Conservation (phyloP, 2,797 vertebrate genomes). For the Champsocephalus gunnari region DNA sequence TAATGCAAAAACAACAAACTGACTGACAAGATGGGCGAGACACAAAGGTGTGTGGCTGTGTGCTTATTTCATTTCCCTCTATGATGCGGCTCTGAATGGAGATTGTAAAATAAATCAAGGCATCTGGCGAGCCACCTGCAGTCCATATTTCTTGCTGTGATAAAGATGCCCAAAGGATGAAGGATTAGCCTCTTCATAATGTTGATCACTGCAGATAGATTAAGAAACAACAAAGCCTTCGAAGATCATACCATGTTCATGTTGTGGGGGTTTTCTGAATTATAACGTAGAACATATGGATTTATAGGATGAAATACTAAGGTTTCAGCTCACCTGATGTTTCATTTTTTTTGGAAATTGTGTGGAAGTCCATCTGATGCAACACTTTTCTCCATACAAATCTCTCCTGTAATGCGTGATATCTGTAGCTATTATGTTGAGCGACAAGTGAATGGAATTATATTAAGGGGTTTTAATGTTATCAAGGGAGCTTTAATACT, state of each 20-base stretch:
- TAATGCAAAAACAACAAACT: constrained; percentile 33
- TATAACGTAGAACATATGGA: constrained; percentile 18
- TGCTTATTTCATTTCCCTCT: constrained; percentile 36
- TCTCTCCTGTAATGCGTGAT: constrained; percentile 15
- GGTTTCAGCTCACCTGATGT: background rate
- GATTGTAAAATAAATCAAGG: constrained; percentile 49
- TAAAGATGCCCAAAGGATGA: constrained; percentile 50
- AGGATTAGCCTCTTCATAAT: constrained; percentile 34
- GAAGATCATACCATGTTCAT: background rate
- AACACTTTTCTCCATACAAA: constrained; percentile 9
- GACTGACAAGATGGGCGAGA: constrained; percentile 8
- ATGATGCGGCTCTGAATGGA: constrained; percentile 17
- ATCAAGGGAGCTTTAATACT: background rate
- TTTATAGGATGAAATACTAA: background rate
- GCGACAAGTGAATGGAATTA: constrained; percentile 2
- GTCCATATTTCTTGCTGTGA: constrained; percentile 61
- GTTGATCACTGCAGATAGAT: constrained; percentile 11
- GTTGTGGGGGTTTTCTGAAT: constrained; percentile 14
- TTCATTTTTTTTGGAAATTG: background rate
- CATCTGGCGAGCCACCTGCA: constrained; percentile 61
- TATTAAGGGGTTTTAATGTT: background rate
- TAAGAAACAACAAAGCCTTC: constrained; percentile 20
- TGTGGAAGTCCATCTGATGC: constrained; percentile 37
- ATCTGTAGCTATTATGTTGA: background rate
- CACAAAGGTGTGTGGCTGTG: constrained; percentile 1